A percentile compares a stretch with the other conserved stretches of the same genome.
Conservation (phyloP, 2,888 invertebrate species). For the Cerastoderma edule region DNA sequence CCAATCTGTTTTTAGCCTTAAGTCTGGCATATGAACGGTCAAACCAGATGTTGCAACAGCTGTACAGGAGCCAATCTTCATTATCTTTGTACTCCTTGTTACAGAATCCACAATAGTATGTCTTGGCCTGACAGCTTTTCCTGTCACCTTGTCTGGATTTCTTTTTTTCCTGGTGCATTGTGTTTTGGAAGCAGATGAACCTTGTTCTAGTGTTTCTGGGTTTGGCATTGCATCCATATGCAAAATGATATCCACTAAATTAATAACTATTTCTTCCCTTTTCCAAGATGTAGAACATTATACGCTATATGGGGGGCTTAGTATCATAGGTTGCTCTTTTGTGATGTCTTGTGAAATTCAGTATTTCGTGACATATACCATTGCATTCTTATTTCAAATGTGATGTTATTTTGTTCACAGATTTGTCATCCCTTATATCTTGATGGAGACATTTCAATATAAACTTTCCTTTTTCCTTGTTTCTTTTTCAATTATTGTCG, state of each 20-base stretch:
- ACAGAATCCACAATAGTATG: slow-evolving; percentile 20
- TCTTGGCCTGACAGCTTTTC: neutral
- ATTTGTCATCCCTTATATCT: slow-evolving; percentile 31
- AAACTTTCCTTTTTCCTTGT: slow-evolving; percentile 35
- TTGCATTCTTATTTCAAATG: slow-evolving; percentile 38
- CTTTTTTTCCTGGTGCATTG: neutral
- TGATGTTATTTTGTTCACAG: slow-evolving; percentile 26
- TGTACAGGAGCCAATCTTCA: slow-evolving; percentile 27
- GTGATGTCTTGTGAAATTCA: too few species aligned
- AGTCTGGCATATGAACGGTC: slow-evolving; percentile 20
- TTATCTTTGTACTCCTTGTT: slow-evolving; percentile 18
- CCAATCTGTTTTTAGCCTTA: slow-evolving; percentile 16
- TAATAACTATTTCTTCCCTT: neutral
- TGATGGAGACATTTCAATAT: slow-evolving; percentile 14
- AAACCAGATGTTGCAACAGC: slow-evolving; percentile 18
- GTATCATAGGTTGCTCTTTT: slow-evolving; percentile 7
- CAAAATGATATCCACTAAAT: neutral
- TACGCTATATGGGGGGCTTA: slow-evolving; percentile 13
- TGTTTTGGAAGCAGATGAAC: slow-evolving; percentile 13
- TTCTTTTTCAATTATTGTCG: slow-evolving; percentile 39
- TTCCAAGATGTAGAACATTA: neutral
- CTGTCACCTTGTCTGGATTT: slow-evolving; percentile 26
- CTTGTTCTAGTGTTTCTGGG: neutral
- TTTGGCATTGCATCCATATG: slow-evolving; percentile 14
- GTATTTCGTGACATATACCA: slow-evolving; percentile 3